These are phyloP conservation scores for Eclectus roratus DNA, from an alignment of 2,113 vertebrate species.

Conservation along the genomic window DNA sequence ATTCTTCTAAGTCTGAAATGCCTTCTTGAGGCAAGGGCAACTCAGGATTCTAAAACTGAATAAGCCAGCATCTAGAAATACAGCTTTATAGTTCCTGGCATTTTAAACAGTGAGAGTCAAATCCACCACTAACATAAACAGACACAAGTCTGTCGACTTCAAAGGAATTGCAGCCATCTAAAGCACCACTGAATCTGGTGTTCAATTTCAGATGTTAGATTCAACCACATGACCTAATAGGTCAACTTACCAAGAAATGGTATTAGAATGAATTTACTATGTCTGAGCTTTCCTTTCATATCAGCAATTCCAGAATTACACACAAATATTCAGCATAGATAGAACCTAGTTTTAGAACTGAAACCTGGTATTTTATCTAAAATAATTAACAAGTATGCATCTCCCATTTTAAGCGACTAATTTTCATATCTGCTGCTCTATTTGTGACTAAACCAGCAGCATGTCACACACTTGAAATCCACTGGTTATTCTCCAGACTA, in stretches of 20 bases:
- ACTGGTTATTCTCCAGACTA: neutral
- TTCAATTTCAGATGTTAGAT: constrained; percentile 6
- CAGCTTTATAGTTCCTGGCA: neutral
- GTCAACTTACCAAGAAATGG: neutral
- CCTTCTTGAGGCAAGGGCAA: neutral
- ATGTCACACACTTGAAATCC: neutral
- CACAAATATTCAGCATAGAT: neutral
- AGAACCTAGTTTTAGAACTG: neutral
- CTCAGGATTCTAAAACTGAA: neutral
- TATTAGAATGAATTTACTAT: neutral
- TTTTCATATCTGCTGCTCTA: neutral
- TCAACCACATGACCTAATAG: neutral
- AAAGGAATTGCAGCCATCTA: constrained; percentile 17
- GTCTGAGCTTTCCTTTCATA: neutral
- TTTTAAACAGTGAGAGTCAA: neutral
- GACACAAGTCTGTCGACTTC: constrained; percentile 32
- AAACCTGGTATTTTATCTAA: neutral
- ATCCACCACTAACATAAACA: neutral
- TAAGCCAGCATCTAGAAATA: neutral
- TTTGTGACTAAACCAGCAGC: neutral
- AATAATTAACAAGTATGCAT: neutral
- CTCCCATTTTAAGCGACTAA: neutral
- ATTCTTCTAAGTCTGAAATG: neutral
- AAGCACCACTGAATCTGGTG: neutral
- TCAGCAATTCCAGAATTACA: neutral